phyloP scores from a whole-genome alignment of 2,888 invertebrate species.

The Nematopogon swammerdamellus region DNA sequence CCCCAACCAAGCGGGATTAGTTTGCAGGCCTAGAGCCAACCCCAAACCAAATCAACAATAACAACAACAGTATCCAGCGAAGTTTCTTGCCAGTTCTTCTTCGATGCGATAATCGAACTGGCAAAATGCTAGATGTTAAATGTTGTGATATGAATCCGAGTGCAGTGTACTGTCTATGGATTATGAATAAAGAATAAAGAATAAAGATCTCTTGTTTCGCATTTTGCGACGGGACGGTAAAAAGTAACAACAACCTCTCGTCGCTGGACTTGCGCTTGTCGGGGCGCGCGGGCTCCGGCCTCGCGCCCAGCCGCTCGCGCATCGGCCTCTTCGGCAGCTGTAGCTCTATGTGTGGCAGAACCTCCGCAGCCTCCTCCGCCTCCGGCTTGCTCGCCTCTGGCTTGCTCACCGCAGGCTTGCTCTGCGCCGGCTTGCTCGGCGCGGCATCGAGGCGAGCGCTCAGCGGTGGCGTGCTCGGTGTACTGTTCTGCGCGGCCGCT shows the following conservation, averaged over 20 bases:
- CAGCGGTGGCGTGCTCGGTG: constrained; percentile 25
- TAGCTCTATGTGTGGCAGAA: constrained; percentile 43
- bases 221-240: no score
- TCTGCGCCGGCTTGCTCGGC: constrained; percentile 16
- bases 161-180: no score
- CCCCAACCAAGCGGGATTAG: no score
- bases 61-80: no score
- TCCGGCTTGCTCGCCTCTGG: constrained; percentile 11
- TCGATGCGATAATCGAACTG: no score
- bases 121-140: no score
- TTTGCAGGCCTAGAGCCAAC: no score
- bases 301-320: constrained; percentile 37
- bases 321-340: constrained; percentile 47
- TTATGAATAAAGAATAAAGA: no score
- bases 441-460: constrained; percentile 6
- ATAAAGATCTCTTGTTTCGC: no score
- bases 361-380: constrained; percentile 23
- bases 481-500: constrained; percentile 11
- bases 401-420: constrained; percentile 13
- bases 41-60: no score
- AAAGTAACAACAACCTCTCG: neutral
- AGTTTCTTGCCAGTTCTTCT: no score
- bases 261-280: neutral
- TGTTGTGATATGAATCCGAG: no score
- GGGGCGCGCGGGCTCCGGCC: constrained; percentile 17